Base-by-base conservation (phyloP, 2,113 vertebrate genomes). In the Ceyx cyanopectus region DNA sequence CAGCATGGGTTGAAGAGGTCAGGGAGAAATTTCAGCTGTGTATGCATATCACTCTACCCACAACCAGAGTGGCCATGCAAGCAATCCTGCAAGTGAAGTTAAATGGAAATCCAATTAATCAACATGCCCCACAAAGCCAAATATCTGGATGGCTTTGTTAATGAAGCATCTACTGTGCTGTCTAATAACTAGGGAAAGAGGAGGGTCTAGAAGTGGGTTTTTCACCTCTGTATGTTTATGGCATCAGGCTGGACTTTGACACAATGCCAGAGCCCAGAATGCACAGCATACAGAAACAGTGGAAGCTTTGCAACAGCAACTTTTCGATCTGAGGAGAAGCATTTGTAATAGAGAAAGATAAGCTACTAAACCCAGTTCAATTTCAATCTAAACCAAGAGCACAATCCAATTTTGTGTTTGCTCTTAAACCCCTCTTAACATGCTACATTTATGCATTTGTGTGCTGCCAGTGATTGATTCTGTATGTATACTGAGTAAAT, bases 361-460 rank as follows among this genome's bases (percentile, higher is more conserved):
- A 85, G 60, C 63, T 81, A 89, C 91, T 93, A 94, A 87, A 93
- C 79, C 2, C 20, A 85, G 56, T 77, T 79, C 70, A 37, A 61
- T 86, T 85, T 88, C 72, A 79, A 21, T 61, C 57, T 83, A 69
- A 87, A 45, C 40, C 48, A 83, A 80, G 29, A 85, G 32, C 29
- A 83, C 48, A 78, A 26, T 58, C 68, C 56, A 90, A 90, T 94
- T 88, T 69, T 91, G 22, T 72, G 54, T 56, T 93, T 87, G 57
- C 72, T 81, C 61, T 85, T 88, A 91, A 89, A 41, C 12, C 21
- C 23, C 76, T 90, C 79, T 75, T 90, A 83, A 90, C 85, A 65
- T 45, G 73, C 48, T 83, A 27, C 56, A 89, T 81, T 81, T 85
- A 74, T 89, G 70, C 63, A 54, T 56, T 85, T 85, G 17, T 78